Conservation (phyloP, 2,113 vertebrate species). For the Dasypus novemcinctus region DNA sequence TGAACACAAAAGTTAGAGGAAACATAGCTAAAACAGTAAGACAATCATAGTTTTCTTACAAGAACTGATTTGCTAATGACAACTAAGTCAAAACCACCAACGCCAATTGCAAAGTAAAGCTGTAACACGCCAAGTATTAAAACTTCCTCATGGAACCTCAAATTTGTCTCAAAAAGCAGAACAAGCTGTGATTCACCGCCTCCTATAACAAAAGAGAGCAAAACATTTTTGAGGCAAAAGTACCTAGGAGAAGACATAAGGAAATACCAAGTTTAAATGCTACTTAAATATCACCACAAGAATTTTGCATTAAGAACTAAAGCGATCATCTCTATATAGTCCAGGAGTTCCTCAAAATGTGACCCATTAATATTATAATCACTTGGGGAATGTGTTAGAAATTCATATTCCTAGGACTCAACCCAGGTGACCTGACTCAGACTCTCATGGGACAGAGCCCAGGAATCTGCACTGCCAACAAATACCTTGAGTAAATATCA, state of each 20-base stretch:
- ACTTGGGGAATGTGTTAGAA: background rate
- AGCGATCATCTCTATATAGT: background rate
- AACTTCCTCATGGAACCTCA: background rate
- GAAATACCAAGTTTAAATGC: background rate
- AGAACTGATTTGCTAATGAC: background rate
- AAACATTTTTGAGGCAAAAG: background rate
- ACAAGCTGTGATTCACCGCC: background rate
- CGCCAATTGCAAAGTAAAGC: background rate
- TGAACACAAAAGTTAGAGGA: slow-evolving; percentile 22
- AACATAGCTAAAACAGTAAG: background rate
- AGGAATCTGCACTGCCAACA: background rate
- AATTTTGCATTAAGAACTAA: background rate
- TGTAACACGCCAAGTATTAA: background rate
- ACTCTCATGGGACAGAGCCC: background rate
- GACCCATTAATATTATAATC: background rate
- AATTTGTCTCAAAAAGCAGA: slow-evolving; percentile 25
- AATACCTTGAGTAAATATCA: background rate
- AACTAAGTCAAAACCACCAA: background rate
- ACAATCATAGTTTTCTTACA: background rate
- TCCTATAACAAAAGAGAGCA: background rate
- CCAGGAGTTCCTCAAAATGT: slow-evolving; percentile 26
- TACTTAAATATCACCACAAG: background rate
- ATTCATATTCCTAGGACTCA: background rate
- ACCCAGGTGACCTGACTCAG: background rate
- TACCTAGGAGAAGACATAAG: background rate